Evolutionary conservation across 2,113 vertebrate species (phyloP).

Genomic region (Aphyosemion australe): DNA sequence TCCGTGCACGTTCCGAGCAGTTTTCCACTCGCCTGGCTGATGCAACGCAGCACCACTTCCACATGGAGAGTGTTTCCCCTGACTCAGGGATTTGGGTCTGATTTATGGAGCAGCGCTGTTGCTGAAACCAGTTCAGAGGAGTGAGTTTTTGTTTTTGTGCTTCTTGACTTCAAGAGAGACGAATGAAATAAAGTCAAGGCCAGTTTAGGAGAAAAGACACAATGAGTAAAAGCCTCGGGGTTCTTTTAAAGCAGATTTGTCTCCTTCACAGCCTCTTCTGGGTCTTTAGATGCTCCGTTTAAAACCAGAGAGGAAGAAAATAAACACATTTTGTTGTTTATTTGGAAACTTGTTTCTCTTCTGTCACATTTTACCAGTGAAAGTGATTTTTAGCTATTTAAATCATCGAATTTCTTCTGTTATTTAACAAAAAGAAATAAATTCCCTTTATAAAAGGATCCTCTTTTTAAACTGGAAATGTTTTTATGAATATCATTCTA

Average conservation of each 20-base stretch:
- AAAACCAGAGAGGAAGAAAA: neutral
- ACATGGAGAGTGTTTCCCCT: slow-evolving; percentile 63
- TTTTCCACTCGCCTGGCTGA: slow-evolving; percentile 58
- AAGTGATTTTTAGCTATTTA: neutral
- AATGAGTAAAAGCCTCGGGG: no score
- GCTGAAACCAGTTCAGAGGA: slow-evolving; percentile 42
- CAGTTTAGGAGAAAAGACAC: slow-evolving; percentile 8
- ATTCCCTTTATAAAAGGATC: no score
- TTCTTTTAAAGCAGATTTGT: no score
- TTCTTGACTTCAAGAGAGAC: slow-evolving; percentile 18
- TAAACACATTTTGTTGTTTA: neutral
- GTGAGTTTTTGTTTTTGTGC: slow-evolving; percentile 26
- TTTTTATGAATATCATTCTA: no score
- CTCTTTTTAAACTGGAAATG: no score
- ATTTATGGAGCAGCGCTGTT: slow-evolving; percentile 45
- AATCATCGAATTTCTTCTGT: no score
- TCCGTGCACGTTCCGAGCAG: slow-evolving; percentile 56
- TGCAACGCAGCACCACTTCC: slow-evolving; percentile 57
- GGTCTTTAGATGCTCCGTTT: neutral
- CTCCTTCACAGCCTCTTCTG: no score
- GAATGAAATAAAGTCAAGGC: slow-evolving; percentile 18
- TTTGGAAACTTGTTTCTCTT: neutral
- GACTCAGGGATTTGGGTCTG: slow-evolving; percentile 56
- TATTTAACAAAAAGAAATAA: no score
- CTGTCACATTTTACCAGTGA: neutral